Evolutionary conservation across 2,797 vertebrate species (phyloP).

Genomic region (Lagocephalus sceleratus): DNA sequence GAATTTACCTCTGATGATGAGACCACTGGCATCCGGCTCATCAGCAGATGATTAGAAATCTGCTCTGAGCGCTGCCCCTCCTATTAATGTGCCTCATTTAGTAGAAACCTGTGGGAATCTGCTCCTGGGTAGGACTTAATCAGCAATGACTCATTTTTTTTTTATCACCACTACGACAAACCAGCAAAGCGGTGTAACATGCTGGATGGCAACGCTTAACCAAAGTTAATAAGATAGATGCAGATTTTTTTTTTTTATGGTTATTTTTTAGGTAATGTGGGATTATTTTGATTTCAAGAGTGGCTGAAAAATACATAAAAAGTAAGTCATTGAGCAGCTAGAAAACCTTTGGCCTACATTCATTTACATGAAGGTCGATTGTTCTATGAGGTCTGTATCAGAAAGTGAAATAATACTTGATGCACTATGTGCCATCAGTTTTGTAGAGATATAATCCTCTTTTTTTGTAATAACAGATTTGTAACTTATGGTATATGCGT

Average conservation of each 20-base stretch:
- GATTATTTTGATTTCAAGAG: slow-evolving; percentile 59
- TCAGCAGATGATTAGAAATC: slow-evolving; percentile 12
- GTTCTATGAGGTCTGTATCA: slow-evolving; percentile 90
- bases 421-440: slow-evolving; percentile 89
- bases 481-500: slow-evolving; percentile 85
- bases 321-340: slow-evolving; percentile 72
- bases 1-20: slow-evolving; percentile 70
- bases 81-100: slow-evolving; percentile 5
- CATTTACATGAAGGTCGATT: slow-evolving; percentile 66
- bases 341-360: slow-evolving; percentile 69
- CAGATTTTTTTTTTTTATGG: slow-evolving; percentile 41
- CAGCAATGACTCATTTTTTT: slow-evolving; percentile 9
- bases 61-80: neutral
- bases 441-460: slow-evolving; percentile 76
- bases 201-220: slow-evolving; percentile 61
- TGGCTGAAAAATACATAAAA: slow-evolving; percentile 43
- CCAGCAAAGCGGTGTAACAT: slow-evolving; percentile 41
- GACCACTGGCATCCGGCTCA: slow-evolving; percentile 45
- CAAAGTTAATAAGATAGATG: slow-evolving; percentile 68
- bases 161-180: slow-evolving; percentile 19
- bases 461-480: slow-evolving; percentile 72
- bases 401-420: slow-evolving; percentile 83
- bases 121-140: slow-evolving; percentile 17
- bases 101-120: slow-evolving; percentile 28
- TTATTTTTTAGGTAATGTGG: slow-evolving; percentile 54